Base-by-base conservation (phyloP, 2,113 vertebrate species). In the Hipposideros armiger region DNA sequence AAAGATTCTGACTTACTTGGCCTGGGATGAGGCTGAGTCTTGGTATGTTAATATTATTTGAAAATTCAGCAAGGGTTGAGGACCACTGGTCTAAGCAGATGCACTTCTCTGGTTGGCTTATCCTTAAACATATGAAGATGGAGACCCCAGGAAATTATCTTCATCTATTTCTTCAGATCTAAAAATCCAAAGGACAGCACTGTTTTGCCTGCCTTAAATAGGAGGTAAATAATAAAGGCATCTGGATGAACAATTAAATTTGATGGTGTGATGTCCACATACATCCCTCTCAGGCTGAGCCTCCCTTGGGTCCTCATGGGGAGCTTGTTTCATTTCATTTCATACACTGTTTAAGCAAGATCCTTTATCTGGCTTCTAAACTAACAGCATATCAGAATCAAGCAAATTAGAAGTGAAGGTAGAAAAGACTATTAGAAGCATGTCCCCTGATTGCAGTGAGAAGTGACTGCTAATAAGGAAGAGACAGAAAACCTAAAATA, bases 321-420 rank as follows among this genome's bases (percentile, higher is more conserved):
- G 17, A 56, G 54, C 42, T 47, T 24, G 42, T 47, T 87, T 67
- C n/a, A 50, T 86, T 78, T 83, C 94, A 82, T 50, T 74, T 30
- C n/a, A 87, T 22, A 70, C 36, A 64, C 47, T 50, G 14, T 36
- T 72, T 24, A 88, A 87, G 88, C 89, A 77, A 77, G 69, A 90
- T 73, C 16, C 64, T 82, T 96, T 69, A 70, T 28, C 60, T 70
- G 52, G 67, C 69, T 86, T 76, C 85, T 82, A 82, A 70, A 74
- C 62, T 30, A 62, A 90, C 3, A 91, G 76, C 45, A n/a, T 20
- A 88, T 88, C 58, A 47, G 56, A 93, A 73, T 81, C 66, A 42
- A 47, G 30, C 36, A 88, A 91, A 80, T 83, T 11, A n/a, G 67
- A 88, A 76, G 72, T 54, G 58, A 70, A 83, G 54, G 62, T 47